A percentile compares a stretch with the other conserved stretches of the same genome.
Evolutionary conservation across 2,888 invertebrate species (phyloP).

Genomic region (Apamea crenata): DNA sequence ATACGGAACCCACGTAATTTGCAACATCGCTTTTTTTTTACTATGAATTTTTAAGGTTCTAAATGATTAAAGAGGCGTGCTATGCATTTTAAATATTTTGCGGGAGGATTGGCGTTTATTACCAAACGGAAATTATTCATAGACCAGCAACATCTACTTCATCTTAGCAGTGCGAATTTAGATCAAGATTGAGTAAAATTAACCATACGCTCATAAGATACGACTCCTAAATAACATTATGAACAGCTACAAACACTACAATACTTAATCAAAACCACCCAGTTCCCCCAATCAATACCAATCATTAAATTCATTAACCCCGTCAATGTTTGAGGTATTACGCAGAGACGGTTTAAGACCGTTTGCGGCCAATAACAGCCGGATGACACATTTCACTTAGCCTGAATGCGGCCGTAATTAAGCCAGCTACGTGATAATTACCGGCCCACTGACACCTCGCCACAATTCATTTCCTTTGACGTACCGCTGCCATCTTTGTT

Average conservation of each 20-base stretch:
- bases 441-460: constrained; percentile 75
- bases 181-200: constrained; percentile 5
- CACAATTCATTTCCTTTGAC: constrained; percentile 81
- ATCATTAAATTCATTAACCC: constrained; percentile 62
- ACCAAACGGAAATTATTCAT: constrained; percentile 36
- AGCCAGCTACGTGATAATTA: constrained; percentile 85
- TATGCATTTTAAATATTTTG: constrained; percentile 57
- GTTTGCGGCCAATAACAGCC: constrained; percentile 56
- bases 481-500: constrained; percentile 75
- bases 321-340: constrained; percentile 63
- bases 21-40: constrained; percentile 76
- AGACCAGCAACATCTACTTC: neutral
- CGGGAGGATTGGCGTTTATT: constrained; percentile 36
- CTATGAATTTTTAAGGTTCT: constrained; percentile 66
- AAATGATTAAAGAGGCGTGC: constrained; percentile 63
- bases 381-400: constrained; percentile 86
- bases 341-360: constrained; percentile 61
- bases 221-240: neutral
- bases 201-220: neutral
- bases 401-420: constrained; percentile 84
- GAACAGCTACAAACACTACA: constrained; percentile 2
- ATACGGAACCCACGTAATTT: constrained; percentile 80
- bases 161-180: neutral
- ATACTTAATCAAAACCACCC: constrained; percentile 26
- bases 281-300: constrained; percentile 47